phyloP scores from a whole-genome alignment of 2,888 invertebrate genomes.

The Morpho achilles region DNA sequence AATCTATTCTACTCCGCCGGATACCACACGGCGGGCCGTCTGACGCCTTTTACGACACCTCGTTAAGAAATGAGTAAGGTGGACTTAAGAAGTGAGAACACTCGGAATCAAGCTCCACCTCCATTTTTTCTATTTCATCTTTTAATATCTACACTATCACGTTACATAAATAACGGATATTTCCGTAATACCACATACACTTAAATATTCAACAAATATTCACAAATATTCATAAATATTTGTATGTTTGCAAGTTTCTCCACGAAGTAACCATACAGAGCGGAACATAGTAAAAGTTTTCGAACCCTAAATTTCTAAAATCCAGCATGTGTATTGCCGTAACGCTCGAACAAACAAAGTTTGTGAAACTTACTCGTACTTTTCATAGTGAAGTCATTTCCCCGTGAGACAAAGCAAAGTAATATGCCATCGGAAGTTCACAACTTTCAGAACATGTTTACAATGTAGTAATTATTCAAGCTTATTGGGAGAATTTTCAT shows the following conservation, averaged over 20 bases:
- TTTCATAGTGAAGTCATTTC: constrained; percentile 8
- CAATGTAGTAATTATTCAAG: constrained; percentile 1
- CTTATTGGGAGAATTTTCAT: background rate
- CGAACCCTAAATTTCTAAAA: constrained; percentile 9
- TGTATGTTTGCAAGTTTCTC: background rate
- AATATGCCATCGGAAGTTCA: constrained; percentile 7
- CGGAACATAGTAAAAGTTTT: constrained; percentile 3
- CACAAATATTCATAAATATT: too few species aligned
- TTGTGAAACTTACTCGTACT: constrained; percentile 2
- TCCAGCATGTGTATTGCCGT: constrained; percentile 6
- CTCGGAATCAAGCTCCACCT: too few species aligned
- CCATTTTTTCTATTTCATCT: too few species aligned
- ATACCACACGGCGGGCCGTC: too few species aligned
- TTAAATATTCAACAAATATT: too few species aligned
- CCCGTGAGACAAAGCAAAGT: constrained; percentile 10
- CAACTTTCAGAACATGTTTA: background rate
- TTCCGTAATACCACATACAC: background rate
- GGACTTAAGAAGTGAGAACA: too few species aligned
- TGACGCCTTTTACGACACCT: too few species aligned
- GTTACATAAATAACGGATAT: constrained; percentile 15
- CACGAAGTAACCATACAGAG: constrained; percentile 3
- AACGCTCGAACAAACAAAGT: constrained; percentile 3
- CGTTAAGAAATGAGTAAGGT: too few species aligned
- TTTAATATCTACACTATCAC: constrained; percentile 2
- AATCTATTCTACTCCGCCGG: too few species aligned